These are phyloP conservation scores for Odontomachus brunneus DNA, from an alignment of 1,140 invertebrate species.

Conservation along the genomic window DNA sequence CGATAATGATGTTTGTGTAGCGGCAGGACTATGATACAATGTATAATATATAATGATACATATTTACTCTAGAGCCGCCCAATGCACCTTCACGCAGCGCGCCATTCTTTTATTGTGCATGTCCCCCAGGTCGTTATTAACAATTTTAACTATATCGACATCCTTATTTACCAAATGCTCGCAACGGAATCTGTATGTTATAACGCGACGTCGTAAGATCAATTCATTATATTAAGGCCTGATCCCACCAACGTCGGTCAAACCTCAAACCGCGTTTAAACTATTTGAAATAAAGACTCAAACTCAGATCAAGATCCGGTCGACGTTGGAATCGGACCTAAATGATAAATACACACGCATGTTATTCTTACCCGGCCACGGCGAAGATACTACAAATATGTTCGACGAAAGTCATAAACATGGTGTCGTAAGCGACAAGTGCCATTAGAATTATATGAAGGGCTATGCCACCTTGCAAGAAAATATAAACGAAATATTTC, in stretches of 20 bases:
- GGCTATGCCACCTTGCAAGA: not conserved
- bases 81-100: not conserved
- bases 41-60: too few species aligned
- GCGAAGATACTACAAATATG: conserved; percentile 29
- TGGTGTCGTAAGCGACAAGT: conserved; percentile 19
- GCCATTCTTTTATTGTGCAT: not conserved
- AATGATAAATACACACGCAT: too few species aligned
- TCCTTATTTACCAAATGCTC: too few species aligned
- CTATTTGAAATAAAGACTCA: too few species aligned
- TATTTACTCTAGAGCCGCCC: not conserved
- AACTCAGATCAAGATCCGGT: too few species aligned
- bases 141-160: not conserved
- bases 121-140: not conserved
- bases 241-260: too few species aligned
- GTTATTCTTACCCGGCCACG: not conserved
- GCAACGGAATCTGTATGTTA: not conserved
- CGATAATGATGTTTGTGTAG: too few species aligned
- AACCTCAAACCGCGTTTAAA: too few species aligned
- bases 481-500: conserved; percentile 28
- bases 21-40: too few species aligned
- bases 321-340: too few species aligned
- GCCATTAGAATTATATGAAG: not conserved
- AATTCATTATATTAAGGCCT: too few species aligned
- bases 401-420: conserved; percentile 36
- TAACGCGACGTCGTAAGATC: not conserved